Percentiles rank a stretch among this genome's conserved stretches.
Evolutionary conservation across 2,797 vertebrate genomes (phyloP).

Genomic region (Dendrocincla fuliginosa): DNA sequence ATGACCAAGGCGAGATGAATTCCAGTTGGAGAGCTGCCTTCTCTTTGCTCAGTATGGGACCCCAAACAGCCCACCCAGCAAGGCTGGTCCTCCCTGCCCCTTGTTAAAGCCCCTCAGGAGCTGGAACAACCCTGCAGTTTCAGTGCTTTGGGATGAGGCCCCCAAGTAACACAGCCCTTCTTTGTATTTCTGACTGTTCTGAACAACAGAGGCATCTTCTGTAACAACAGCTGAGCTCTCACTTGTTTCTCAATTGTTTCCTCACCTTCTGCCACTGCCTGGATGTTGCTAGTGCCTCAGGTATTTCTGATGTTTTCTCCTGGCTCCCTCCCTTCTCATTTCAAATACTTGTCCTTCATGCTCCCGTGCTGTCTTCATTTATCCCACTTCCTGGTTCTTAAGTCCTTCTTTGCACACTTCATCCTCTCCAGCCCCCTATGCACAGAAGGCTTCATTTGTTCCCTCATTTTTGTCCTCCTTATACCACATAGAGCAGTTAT

Average conservation of each 20-base stretch:
- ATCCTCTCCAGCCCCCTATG: not conserved
- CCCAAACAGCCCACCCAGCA: not conserved
- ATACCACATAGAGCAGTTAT: not conserved
- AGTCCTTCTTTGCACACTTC: not conserved
- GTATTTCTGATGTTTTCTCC: not conserved
- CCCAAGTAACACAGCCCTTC: not conserved
- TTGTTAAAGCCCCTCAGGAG: not conserved
- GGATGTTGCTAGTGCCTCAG: fast-evolving
- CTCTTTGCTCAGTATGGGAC: not conserved
- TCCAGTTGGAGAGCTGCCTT: not conserved
- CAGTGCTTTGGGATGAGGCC: not conserved
- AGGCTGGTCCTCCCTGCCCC: not conserved
- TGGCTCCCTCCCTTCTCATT: not conserved
- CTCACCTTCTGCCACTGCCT: not conserved
- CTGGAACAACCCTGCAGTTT: not conserved
- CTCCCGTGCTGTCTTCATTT: not conserved
- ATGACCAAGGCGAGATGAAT: not conserved
- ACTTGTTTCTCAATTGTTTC: not conserved
- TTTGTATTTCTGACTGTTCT: not conserved
- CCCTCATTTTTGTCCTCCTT: not conserved
- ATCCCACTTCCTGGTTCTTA: not conserved
- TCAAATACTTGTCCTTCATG: not conserved
- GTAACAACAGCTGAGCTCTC: not conserved
- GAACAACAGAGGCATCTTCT: not conserved
- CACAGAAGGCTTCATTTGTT: not conserved